Evolutionary conservation across 2,888 invertebrate species (phyloP).

Genomic region (Invenusta paracnida): DNA sequence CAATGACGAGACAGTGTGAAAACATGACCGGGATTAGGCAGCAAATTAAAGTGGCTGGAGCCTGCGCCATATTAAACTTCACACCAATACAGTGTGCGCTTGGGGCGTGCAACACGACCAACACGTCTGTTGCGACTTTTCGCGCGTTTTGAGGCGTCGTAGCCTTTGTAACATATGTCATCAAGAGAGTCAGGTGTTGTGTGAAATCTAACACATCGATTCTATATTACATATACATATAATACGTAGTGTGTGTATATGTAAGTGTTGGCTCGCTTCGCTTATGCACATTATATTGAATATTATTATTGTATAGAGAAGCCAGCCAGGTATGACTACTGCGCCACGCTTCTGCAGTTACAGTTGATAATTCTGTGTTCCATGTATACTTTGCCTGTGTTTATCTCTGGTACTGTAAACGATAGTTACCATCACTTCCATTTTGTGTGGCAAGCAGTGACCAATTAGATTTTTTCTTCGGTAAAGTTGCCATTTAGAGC

Average conservation of each 20-base stretch:
- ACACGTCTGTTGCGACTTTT: not conserved
- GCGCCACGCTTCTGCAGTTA: no score
- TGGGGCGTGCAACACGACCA: no score
- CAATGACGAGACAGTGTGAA: conserved; percentile 1
- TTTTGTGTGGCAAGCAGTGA: no score
- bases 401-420: not conserved
- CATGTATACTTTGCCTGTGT: not conserved
- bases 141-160: not conserved
- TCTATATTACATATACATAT: not conserved
- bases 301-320: no score
- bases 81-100: not conserved
- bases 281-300: no score
- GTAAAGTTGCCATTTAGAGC: no score
- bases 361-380: no score
- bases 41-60: not conserved
- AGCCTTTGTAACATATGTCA: not conserved
- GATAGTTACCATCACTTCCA: no score
- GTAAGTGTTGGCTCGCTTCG: no score
- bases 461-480: no score
- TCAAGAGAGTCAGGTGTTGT: not conserved
- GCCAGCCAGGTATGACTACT: no score
- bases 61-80: not conserved
- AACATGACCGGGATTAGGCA: not conserved
- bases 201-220: conserved; percentile 4
- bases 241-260: not conserved